Percentiles rank a stretch among this genome's conserved stretches.
These are phyloP conservation scores for Nymphalis polychloros DNA, from an alignment of 2,888 invertebrate species.

Conservation along the genomic window DNA sequence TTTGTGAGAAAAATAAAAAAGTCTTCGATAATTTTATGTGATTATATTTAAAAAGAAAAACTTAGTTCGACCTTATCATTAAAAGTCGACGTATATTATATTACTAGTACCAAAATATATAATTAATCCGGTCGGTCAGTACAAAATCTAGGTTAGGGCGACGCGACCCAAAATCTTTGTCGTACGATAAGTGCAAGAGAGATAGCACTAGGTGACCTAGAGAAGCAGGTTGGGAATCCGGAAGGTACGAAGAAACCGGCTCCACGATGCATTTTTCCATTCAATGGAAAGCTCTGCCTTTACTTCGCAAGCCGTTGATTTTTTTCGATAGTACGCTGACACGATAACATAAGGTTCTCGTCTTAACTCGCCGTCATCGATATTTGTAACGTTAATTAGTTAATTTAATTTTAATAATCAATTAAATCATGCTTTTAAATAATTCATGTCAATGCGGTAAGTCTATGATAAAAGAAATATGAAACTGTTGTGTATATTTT, in stretches of 20 bases:
- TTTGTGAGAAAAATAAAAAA: no score
- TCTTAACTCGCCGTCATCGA: conserved; percentile 4
- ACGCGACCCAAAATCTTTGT: conserved; percentile 77
- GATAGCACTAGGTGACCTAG: conserved; percentile 71
- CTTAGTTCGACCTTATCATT: neutral
- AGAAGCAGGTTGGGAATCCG: conserved; percentile 81
- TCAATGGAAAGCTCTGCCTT: conserved; percentile 77
- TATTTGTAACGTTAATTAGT: neutral
- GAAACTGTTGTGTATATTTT: no score
- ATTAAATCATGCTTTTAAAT: no score
- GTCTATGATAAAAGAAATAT: no score
- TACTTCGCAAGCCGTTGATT: conserved; percentile 54
- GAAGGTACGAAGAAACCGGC: conserved; percentile 79
- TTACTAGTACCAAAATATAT: conserved; percentile 13
- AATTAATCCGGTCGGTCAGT: conserved; percentile 44
- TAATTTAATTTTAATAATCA: neutral
- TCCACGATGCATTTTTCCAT: conserved; percentile 77
- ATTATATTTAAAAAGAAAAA: neutral
- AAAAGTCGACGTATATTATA: conserved; percentile 2
- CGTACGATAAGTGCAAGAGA: conserved; percentile 59
- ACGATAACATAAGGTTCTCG: conserved; percentile 39
- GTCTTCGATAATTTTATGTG: neutral
- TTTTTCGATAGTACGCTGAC: conserved; percentile 42
- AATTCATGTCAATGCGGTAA: no score
- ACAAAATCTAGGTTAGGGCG: conserved; percentile 79